These are phyloP conservation scores for Zaprionus vittiger DNA, from an alignment of 1,140 invertebrate genomes.

Conservation along the genomic window DNA sequence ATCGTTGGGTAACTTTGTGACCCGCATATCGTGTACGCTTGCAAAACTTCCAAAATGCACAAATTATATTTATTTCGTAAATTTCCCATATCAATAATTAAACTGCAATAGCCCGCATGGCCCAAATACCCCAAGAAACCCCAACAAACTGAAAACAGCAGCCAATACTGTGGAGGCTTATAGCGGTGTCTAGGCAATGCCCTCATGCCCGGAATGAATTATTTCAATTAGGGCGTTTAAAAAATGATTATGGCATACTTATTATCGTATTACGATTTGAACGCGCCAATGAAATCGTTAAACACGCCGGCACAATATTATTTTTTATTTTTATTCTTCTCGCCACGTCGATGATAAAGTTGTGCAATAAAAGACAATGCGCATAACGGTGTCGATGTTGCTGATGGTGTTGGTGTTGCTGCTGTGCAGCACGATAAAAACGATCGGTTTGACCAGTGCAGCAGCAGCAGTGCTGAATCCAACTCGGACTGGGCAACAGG, in stretches of 20 bases:
- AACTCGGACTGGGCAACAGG: conserved; percentile 12
- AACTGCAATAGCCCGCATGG: conserved; percentile 56
- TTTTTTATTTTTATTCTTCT: conserved; percentile 55
- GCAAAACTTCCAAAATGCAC: conserved; percentile 59
- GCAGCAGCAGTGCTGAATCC: neutral
- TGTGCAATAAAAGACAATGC: conserved; percentile 77
- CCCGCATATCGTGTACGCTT: conserved; percentile 54
- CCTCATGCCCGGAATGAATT: conserved; percentile 71
- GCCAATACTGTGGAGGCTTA: neutral
- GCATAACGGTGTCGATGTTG: conserved; percentile 29
- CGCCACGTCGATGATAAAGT: conserved; percentile 60
- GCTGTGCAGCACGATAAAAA: conserved; percentile 29
- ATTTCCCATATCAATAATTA: conserved; percentile 67
- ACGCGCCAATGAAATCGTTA: conserved; percentile 61
- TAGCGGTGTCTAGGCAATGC: conserved; percentile 19
- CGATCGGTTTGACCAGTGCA: conserved; percentile 10
- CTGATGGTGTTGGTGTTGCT: conserved; percentile 1
- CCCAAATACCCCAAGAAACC: conserved; percentile 9
- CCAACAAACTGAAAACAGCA: conserved; percentile 9
- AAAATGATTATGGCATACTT: conserved; percentile 79
- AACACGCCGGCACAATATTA: conserved; percentile 49
- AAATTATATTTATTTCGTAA: conserved; percentile 43
- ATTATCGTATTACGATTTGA: conserved; percentile 69
- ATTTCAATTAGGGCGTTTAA: conserved; percentile 79
- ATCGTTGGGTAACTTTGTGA: conserved; percentile 47